These are phyloP conservation scores for Thunnus albacares DNA, from an alignment of 2,797 vertebrate genomes.

Conservation along the genomic window DNA sequence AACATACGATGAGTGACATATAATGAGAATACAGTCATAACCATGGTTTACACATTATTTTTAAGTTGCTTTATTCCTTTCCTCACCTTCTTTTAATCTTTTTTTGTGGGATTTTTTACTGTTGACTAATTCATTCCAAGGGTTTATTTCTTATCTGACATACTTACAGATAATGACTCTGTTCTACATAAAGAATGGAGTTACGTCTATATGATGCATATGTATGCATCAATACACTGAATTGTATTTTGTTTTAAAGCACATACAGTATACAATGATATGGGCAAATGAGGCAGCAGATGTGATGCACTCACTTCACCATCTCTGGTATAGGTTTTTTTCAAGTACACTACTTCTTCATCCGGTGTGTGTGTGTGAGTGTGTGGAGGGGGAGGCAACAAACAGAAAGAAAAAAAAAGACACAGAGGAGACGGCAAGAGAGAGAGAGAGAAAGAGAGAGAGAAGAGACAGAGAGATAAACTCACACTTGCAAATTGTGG, in stretches of 20 bases:
- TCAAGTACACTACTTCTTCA: conserved; percentile 16
- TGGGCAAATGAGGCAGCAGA: neutral
- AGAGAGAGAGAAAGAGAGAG: neutral
- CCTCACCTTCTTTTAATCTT: neutral
- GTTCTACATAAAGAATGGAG: neutral
- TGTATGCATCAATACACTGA: neutral
- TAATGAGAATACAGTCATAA: conserved; percentile 16
- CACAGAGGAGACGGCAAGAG: conserved; percentile 3
- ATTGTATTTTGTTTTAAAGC: neutral
- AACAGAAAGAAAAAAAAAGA: neutral
- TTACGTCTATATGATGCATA: neutral
- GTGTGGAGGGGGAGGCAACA: conserved; percentile 16
- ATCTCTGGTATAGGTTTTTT: conserved; percentile 13
- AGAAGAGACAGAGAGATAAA: conserved; percentile 20
- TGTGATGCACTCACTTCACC: conserved; percentile 4
- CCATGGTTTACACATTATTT: conserved; percentile 7
- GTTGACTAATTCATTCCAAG: neutral
- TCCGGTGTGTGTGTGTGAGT: conserved; percentile 14
- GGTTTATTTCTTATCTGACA: neutral
- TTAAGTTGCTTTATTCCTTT: neutral
- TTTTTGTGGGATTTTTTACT: neutral
- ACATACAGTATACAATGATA: neutral
- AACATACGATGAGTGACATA: neutral
- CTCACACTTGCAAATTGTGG: conserved; percentile 35
- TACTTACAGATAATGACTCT: neutral